These are phyloP conservation scores for Rhynchonycteris naso DNA, from an alignment of 2,797 vertebrate species.

Conservation along the genomic window DNA sequence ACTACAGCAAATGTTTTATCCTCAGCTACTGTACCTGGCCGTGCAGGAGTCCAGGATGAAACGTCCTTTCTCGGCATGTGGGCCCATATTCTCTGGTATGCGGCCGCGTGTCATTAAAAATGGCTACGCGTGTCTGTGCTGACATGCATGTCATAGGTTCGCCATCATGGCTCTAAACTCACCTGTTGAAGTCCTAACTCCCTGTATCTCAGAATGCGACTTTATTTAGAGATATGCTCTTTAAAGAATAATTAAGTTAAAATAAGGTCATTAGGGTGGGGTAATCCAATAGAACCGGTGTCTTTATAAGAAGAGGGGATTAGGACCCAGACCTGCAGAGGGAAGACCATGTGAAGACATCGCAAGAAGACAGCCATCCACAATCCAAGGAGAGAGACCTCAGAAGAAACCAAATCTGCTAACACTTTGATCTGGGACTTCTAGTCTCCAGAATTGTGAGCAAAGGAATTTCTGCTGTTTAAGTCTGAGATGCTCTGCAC, in stretches of 20 bases:
- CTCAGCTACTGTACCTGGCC: too few species aligned
- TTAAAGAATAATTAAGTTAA: slow-evolving; percentile 1
- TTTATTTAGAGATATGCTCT: background rate
- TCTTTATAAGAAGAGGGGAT: background rate
- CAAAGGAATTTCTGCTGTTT: background rate
- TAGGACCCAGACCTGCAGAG: background rate
- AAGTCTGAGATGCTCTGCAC: background rate
- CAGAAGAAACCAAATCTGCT: background rate
- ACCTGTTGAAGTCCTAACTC: background rate
- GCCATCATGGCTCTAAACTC: too few species aligned
- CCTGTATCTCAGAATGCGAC: background rate
- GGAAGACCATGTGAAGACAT: background rate
- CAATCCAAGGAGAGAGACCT: background rate
- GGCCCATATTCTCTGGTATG: too few species aligned
- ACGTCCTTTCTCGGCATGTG: too few species aligned
- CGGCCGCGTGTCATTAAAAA: too few species aligned
- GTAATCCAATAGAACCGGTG: background rate
- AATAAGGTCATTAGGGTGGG: background rate
- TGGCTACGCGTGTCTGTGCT: too few species aligned
- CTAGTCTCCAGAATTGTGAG: background rate
- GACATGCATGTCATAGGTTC: too few species aligned
- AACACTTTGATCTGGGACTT: background rate
- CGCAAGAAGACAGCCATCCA: background rate
- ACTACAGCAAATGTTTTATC: too few species aligned
- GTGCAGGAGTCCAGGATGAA: too few species aligned